Evolutionary conservation across 2,888 invertebrate species (phyloP), one percentile per base, ranked within the genome.

Genomic region (Tachina lurida): DNA sequence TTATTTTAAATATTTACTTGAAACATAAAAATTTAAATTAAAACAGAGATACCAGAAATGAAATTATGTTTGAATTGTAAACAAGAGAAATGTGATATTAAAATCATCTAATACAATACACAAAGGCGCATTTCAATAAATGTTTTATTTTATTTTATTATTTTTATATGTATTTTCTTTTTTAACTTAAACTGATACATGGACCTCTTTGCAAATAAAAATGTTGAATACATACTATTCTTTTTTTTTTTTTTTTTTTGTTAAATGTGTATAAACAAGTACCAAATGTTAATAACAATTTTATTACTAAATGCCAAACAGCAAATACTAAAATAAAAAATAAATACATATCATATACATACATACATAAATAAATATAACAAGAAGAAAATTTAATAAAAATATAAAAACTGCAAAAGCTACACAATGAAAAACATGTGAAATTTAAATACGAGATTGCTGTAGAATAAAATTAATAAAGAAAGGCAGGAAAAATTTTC

Each of bases 271-370:
- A 54, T 63, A 70, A 78, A 54, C 77, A 77, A 78, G 15, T 47
- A 22, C 52, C 49, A 73, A 79, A 73, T 79, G 65, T 79, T 79
- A 73, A 79, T 65, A 79, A 79, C 56, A 73, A 73, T 73, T 79
- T 79, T 79, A 79, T 73, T 56, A 56, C 71, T 73, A 73, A 71
- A 79, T 73, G 41, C 79, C 54, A 71, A 79, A 63, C 54, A 65
- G 9, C 31, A 56, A 54, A 76, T 54, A 39, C 54, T 54, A 56
- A 56, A 43, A 47, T 39, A 19, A 41, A 13, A 63, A 39, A 4
- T 8, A 19, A 10, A n/a, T n/a, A 19, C 47, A 31, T 15, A 63
- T 47, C 47, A 31, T 15, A 47, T 31, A 31, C 31, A 31, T 7
- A 22, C 1, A n/a, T n/a, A n/a, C n/a, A n/a, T n/a, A n/a, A n/a